Conservation (phyloP, 2,113 vertebrate species). For the Hemiscyllium ocellatum region DNA sequence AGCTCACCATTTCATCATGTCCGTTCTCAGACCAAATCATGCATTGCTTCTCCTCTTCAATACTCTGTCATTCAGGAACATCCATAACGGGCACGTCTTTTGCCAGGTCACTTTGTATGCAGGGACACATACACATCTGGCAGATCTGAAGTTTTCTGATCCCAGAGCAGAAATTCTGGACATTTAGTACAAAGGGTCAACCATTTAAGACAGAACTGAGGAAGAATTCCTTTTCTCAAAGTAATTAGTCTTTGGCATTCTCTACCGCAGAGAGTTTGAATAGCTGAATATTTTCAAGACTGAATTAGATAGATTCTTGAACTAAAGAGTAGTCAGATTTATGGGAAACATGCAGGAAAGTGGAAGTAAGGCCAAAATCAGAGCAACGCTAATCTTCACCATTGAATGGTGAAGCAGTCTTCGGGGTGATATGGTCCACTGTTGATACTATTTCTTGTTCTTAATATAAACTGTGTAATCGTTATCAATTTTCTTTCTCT, state of each 20-base stretch:
- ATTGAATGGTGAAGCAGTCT: background rate
- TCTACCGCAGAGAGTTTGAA: background rate
- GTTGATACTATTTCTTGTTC: background rate
- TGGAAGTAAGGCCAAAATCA: background rate
- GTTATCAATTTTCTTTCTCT: constrained; percentile 10
- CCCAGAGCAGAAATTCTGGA: no score
- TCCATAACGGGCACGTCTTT: no score
- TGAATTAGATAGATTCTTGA: background rate
- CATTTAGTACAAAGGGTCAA: background rate
- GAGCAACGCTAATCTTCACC: background rate
- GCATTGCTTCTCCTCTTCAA: no score
- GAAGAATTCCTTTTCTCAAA: background rate
- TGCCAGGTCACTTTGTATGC: no score
- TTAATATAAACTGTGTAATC: constrained; percentile 7
- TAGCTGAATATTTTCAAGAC: background rate
- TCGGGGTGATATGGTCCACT: background rate
- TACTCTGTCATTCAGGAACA: no score
- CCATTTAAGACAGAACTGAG: background rate
- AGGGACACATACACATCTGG: no score
- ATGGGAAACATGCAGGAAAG: background rate
- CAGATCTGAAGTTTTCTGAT: no score
- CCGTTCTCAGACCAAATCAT: no score
- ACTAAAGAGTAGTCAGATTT: background rate
- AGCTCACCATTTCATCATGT: no score
- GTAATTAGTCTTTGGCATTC: background rate